phyloP scores from a whole-genome alignment of 30 jellyfish, hydroid and myxozoan genomes.

The Hydractinia symbiolongicarpus region DNA sequence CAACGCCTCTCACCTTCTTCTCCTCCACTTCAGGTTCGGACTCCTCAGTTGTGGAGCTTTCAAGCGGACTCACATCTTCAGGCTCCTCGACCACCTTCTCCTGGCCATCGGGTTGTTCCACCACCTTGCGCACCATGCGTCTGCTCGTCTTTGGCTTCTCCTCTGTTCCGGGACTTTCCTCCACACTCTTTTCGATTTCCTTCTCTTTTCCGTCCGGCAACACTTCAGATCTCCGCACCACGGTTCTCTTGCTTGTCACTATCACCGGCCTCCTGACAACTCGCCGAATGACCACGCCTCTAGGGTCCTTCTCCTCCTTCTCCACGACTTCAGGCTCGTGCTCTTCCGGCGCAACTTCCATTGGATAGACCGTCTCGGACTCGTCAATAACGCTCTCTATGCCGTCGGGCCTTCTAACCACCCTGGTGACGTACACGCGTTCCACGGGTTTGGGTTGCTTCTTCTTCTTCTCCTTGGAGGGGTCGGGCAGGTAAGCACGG shows the following conservation, averaged over 20 bases:
- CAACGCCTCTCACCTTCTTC: conserved; percentile 30
- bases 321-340: conserved; percentile 25
- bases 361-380: conserved; percentile 68
- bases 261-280: conserved; percentile 44
- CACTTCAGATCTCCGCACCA: conserved; percentile 29
- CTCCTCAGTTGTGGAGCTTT: conserved; percentile 47
- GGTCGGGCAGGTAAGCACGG: background rate
- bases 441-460: conserved; percentile 69
- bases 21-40: conserved; percentile 54
- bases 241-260: conserved; percentile 36
- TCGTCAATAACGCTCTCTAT: conserved; percentile 53
- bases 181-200: conserved; percentile 35
- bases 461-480: conserved; percentile 4
- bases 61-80: conserved; percentile 54
- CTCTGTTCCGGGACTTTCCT: conserved; percentile 26
- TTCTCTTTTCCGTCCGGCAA: conserved; percentile 57
- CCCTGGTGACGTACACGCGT: conserved; percentile 51
- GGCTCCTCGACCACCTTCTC: conserved; percentile 65
- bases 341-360: conserved; percentile 40
- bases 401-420: conserved; percentile 45
- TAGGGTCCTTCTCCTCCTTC: conserved; percentile 41
- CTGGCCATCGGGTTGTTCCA: conserved; percentile 48
- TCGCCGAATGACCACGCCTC: conserved; percentile 37
- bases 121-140: conserved; percentile 49
- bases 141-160: conserved; percentile 33